These are phyloP conservation scores for Lepidostoma basale DNA, from an alignment of 1,140 invertebrate species.

Conservation along the genomic window DNA sequence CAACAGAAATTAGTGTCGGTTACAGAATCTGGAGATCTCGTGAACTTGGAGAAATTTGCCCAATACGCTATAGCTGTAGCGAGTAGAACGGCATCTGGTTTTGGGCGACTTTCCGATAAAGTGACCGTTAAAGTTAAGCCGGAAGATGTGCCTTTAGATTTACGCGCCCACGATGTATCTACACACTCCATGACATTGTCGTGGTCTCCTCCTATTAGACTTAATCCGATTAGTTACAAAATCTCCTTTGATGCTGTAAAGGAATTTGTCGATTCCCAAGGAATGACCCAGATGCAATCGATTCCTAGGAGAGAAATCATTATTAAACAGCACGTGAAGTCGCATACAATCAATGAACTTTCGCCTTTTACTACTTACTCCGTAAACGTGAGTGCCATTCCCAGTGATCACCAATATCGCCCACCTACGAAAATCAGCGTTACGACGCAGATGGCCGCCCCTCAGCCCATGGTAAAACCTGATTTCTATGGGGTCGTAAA, in stretches of 20 bases:
- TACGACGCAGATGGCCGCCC: conserved; percentile 95
- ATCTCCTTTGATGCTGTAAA: conserved; percentile 93
- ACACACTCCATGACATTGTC: conserved; percentile 90
- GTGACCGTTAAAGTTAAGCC: conserved; percentile 88
- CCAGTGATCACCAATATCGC: conserved; percentile 80
- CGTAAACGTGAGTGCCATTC: conserved; percentile 91
- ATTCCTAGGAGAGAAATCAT: conserved; percentile 77
- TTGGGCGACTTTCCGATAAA: conserved; percentile 77
- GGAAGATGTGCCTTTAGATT: conserved; percentile 87
- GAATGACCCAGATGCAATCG: conserved; percentile 85
- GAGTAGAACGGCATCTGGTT: conserved; percentile 74
- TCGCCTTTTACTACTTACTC: conserved; percentile 94
- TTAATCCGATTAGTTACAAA: conserved; percentile 89
- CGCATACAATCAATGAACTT: conserved; percentile 82
- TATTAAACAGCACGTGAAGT: conserved; percentile 71
- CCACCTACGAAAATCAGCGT: conserved; percentile 93
- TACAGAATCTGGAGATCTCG: conserved; percentile 88
- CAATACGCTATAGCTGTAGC: conserved; percentile 93
- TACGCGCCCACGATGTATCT: conserved; percentile 85
- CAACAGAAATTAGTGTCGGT: conserved; percentile 82
- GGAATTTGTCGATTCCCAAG: conserved; percentile 92
- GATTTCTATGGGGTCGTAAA: conserved; percentile 89
- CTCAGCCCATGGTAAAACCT: conserved; percentile 93
- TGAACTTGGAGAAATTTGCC: conserved; percentile 88
- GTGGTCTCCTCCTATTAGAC: conserved; percentile 90